Evolutionary conservation across 2,797 vertebrate genomes (phyloP).

Genomic region (Lagodon rhomboides): DNA sequence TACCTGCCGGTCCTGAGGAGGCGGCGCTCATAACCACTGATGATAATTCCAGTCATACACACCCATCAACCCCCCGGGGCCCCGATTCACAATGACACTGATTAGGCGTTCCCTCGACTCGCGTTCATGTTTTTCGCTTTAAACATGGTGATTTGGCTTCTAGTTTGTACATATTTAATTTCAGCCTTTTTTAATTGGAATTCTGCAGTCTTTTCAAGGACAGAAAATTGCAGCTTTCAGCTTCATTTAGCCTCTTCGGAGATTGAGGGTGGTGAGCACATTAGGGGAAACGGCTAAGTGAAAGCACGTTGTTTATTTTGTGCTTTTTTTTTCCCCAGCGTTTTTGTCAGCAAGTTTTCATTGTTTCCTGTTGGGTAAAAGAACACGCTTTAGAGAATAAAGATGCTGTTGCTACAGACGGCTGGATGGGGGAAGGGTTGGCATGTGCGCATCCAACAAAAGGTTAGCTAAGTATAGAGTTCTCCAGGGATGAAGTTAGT

Average conservation of each 20-base stretch:
- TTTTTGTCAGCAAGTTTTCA: constrained; percentile 5
- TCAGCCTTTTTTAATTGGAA: not conserved
- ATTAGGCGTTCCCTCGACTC: constrained; percentile 14
- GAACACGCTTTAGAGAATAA: not conserved
- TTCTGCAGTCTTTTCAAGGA: not conserved
- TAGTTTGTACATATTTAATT: not conserved
- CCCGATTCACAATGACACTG: constrained; percentile 9
- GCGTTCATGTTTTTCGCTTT: not conserved
- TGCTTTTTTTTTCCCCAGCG: not conserved
- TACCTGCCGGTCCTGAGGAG: not conserved
- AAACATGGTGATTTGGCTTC: not conserved
- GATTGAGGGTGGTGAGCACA: not conserved
- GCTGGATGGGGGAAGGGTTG: not conserved
- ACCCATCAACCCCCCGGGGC: constrained; percentile 17
- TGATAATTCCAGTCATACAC: constrained; percentile 13
- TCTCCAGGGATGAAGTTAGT: too few relatives aligned
- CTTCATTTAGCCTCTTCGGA: not conserved
- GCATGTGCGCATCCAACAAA: not conserved
- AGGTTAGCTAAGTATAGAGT: too few relatives aligned
- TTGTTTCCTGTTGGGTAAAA: not conserved
- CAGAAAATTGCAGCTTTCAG: not conserved
- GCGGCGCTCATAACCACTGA: not conserved
- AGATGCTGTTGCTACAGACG: constrained; percentile 1
- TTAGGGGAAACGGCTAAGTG: not conserved
- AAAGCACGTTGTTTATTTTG: not conserved